These are phyloP conservation scores for Argopecten irradians DNA, from an alignment of 1,140 invertebrate genomes.

Conservation along the genomic window DNA sequence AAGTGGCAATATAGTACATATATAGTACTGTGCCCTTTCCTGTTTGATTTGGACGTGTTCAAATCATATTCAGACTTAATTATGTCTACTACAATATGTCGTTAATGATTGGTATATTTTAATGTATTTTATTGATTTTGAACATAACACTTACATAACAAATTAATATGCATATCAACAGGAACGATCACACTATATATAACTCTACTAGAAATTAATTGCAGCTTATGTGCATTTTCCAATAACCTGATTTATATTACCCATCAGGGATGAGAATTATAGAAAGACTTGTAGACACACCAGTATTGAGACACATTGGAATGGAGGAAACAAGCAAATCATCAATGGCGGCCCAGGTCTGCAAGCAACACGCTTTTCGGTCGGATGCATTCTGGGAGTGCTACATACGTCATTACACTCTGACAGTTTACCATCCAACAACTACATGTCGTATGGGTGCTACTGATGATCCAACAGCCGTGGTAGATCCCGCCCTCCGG, in stretches of 20 bases:
- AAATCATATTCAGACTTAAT: too few species aligned
- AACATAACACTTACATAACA: too few species aligned
- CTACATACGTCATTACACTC: conserved; percentile 64
- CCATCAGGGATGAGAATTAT: neutral
- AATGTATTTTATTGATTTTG: too few species aligned
- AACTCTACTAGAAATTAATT: too few species aligned
- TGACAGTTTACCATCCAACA: conserved; percentile 90
- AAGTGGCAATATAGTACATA: too few species aligned
- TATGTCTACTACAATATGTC: too few species aligned
- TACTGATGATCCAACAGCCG: conserved; percentile 87
- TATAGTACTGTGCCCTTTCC: too few species aligned
- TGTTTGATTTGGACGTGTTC: too few species aligned
- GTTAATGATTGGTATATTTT: too few species aligned
- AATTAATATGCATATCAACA: too few species aligned
- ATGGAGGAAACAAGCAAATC: neutral
- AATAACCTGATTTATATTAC: neutral
- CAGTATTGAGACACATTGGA: neutral
- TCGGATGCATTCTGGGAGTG: conserved; percentile 73
- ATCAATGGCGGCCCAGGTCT: neutral
- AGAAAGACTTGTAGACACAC: neutral
- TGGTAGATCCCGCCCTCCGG: conserved; percentile 87
- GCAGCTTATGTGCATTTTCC: neutral
- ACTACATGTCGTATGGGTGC: conserved; percentile 96
- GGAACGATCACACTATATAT: too few species aligned
- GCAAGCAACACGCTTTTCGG: neutral